Base-by-base conservation (phyloP, 2,113 vertebrate genomes). In the Labeo rohita region DNA sequence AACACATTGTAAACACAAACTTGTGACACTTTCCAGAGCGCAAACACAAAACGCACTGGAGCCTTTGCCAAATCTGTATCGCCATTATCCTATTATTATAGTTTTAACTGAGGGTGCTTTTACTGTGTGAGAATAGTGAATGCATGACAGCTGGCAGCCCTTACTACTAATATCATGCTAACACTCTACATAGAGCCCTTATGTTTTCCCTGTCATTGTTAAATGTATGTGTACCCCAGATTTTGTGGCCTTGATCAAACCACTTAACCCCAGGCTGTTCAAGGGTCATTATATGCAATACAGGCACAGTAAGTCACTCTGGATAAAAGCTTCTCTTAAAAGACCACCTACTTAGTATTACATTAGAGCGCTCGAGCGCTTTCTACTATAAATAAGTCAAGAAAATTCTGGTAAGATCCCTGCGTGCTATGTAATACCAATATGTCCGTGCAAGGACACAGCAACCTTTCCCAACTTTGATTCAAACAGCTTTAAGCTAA, bases 401-500 rank as follows among this genome's bases (percentile, higher is more conserved):
- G 56, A 70, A 28, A 86, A 18, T 65, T 61, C 50, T 84, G 50
- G 15, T 49, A 75, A 66, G 63, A 49, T 59, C 13, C 8, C 50
- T 72, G 61, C 34, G 61, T 73, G 78, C 39, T 11, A 16, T 85
- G 50, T 56, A 87, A 85, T 68, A 86, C 16, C 54, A 52, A 13
- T 4, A 65, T 54, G 45, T 47, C n/a, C 18, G 8, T 47, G 36
- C 76, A 88, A 89, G 84, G 86, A 90, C 87, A 73, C 52, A 39
- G 8, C 59, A 68, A 61, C 75, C 75, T 88, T 89, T 59, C 75
- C 82, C 43, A 79, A 49, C 80, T 88, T 84, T 81, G 86, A 86
- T 88, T 88, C 70, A 88, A 74, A 47, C 47, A 63, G 80, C 89
- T 89, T 86, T 85, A 86, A 86, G 52, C 80, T 85, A 80, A 85